Conservation (phyloP, 2,113 vertebrate genomes). For the Peucedramus taeniatus region DNA sequence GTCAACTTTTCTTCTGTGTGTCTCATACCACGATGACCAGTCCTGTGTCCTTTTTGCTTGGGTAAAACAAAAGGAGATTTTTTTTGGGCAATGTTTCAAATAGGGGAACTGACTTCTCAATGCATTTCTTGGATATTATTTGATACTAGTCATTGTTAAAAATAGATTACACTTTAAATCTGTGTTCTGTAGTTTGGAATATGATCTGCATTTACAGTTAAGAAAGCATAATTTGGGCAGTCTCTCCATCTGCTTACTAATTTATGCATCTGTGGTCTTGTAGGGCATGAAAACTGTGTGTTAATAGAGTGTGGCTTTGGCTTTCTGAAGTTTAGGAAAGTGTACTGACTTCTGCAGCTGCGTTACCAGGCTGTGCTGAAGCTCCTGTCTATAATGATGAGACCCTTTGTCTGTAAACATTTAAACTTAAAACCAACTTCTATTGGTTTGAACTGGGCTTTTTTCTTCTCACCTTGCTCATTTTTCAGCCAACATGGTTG, state of each 20-base stretch:
- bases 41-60: background rate
- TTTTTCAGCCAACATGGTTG: rapidly evolving
- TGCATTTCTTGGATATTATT: background rate
- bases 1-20: background rate
- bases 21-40: background rate
- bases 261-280: background rate
- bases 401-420: background rate
- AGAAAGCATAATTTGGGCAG: background rate
- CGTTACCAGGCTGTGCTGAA: background rate
- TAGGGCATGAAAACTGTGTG: background rate
- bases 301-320: background rate
- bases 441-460: background rate
- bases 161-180: background rate
- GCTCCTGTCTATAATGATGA: background rate
- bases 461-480: background rate
- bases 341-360: background rate
- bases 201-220: background rate
- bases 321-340: background rate
- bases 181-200: background rate
- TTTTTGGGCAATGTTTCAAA: background rate
- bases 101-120: background rate
- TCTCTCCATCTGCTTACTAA: background rate
- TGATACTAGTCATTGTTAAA: background rate
- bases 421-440: too few relatives aligned
- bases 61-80: background rate